Evolutionary conservation across 2,797 vertebrate species (phyloP), one percentile per base, ranked within the genome.

Genomic region (Poecile montanus): DNA sequence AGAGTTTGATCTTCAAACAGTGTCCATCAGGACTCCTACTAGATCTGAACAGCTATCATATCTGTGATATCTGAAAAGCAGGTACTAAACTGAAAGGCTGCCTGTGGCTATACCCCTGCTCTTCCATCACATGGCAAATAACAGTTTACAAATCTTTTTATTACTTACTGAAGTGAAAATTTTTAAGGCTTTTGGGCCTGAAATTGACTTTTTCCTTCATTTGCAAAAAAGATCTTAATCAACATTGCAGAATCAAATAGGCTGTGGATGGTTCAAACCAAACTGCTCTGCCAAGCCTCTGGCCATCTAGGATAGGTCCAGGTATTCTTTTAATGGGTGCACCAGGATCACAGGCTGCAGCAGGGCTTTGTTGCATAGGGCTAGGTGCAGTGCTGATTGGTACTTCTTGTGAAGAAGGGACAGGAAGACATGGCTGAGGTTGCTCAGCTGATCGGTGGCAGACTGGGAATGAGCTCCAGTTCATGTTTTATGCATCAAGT

Each of bases 101-200:
- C 26, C 40, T 76, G 36, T 66, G 44, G 20, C 56, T 79, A 14
- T 56, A 56, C 47, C 13, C 48, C 71, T 76, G 21, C 19, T 85
- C 20, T 92, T 96, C 82, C 68, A 71, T 85, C 75, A 74, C 53
- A 53, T 48, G 67, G 60, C 61, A 95, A 95, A 91, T 32, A 82
- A 72, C 6, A 9, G 36, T 11, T 54, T 81, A 60, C 80, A 90
- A 79, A 42, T 22, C 11, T 74, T 71, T 63, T 25, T 42, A 34
- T 74, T 75, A 56, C 42, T 87, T 86, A 77, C 74, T 30, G 5
- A 54, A 44, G 32, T 40, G 48, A 65, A 73, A 27, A 29, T 79
- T 85, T 66, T 14, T n/a, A 92, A 56, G 68, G 27, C 5, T 30
- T 86, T 91, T 74, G 80, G 32, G 42, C 38, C 53, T 62, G 30